Percentiles rank a stretch among this genome's conserved stretches.
These are phyloP conservation scores for Chrysomallon squamiferum DNA, from an alignment of 1,140 invertebrate species.

Conservation along the genomic window DNA sequence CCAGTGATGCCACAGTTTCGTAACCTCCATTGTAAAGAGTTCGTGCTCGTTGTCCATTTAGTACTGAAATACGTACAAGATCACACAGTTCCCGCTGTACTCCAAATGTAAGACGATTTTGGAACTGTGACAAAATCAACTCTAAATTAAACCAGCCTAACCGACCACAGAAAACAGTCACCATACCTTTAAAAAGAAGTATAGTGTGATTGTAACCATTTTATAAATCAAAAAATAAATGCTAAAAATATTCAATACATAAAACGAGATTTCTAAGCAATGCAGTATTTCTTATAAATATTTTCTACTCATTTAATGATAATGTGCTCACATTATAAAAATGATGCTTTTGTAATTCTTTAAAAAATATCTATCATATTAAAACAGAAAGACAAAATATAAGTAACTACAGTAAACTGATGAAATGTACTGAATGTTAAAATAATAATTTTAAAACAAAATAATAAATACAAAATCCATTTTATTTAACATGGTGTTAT, in stretches of 20 bases:
- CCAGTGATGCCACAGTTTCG: conserved; percentile 79
- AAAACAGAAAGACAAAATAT: too few species aligned
- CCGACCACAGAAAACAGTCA: conserved; percentile 88
- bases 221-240: background rate
- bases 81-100: conserved; percentile 91
- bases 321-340: background rate
- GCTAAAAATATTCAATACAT: too few species aligned
- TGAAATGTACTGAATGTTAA: too few species aligned
- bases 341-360: background rate
- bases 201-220: background rate
- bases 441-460: too few species aligned
- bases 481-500: too few species aligned
- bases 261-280: too few species aligned
- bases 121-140: conserved; percentile 89
- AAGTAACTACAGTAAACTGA: too few species aligned
- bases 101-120: conserved; percentile 92
- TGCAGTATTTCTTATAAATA: too few species aligned
- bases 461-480: too few species aligned
- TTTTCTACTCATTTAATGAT: background rate
- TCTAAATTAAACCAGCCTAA: conserved; percentile 94
- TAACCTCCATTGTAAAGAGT: conserved; percentile 86
- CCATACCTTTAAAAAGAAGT: conserved; percentile 82
- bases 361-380: background rate
- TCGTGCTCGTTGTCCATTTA: conserved; percentile 87
- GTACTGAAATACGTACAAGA: conserved; percentile 81